A percentile compares a stretch with the other conserved stretches of the same genome.
Evolutionary conservation across 2,797 vertebrate genomes (phyloP).

Genomic region (Ceryle rudis): DNA sequence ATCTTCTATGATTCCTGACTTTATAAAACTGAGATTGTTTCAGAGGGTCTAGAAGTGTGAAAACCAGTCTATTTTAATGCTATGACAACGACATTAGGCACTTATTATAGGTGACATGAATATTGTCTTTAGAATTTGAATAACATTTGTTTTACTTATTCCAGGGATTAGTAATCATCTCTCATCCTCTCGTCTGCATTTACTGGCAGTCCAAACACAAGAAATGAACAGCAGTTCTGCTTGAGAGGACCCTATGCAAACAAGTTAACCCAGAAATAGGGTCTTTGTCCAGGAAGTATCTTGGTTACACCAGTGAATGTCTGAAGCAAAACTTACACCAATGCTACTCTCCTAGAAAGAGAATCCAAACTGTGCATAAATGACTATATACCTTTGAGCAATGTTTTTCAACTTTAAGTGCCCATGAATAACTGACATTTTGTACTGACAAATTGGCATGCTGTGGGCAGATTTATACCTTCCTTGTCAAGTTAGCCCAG

Average conservation of each 20-base stretch:
- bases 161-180: conserved; percentile 81
- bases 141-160: conserved; percentile 76
- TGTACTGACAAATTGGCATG: not conserved
- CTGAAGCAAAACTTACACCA: not conserved
- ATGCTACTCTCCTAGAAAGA: not conserved
- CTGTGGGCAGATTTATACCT: not conserved
- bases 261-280: not conserved
- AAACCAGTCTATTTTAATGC: not conserved
- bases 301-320: not conserved
- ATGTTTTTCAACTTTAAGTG: not conserved
- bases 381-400: not conserved
- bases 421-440: not conserved
- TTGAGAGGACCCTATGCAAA: conserved; percentile 81
- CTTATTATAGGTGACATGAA: not conserved
- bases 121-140: not conserved
- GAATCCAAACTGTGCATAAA: not conserved
- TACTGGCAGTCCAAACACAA: conserved; percentile 81
- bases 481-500: not conserved
- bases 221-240: conserved; percentile 78
- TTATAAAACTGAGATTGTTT: not conserved
- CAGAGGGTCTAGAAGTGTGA: not conserved
- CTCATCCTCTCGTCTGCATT: conserved; percentile 84
- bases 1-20: not conserved
- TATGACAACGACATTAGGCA: not conserved
- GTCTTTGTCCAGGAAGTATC: not conserved